A percentile compares a stretch with the other conserved stretches of the same genome.
Evolutionary conservation across 2,797 vertebrate genomes (phyloP).

Genomic region (Semotilus atromaculatus): DNA sequence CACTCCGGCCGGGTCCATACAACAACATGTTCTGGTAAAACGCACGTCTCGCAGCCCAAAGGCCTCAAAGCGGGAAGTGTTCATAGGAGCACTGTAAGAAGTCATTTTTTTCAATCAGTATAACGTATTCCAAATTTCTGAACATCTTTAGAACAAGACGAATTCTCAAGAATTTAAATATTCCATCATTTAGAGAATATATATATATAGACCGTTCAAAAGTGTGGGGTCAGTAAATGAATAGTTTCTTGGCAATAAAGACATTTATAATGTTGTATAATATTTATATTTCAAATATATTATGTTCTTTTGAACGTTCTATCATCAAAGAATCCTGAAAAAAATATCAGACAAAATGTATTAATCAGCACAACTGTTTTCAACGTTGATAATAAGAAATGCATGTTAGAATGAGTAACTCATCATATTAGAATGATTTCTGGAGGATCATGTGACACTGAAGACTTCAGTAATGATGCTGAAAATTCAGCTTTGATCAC

Average conservation of each 20-base stretch:
- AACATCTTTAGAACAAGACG: not conserved
- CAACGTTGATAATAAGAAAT: too few relatives aligned
- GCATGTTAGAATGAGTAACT: too few relatives aligned
- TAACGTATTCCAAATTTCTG: not conserved
- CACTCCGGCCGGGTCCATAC: not conserved
- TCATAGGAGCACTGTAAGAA: conserved; percentile 43
- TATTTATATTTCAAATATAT: not conserved
- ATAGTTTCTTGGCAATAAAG: not conserved
- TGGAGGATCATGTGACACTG: too few relatives aligned
- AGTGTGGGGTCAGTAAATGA: not conserved
- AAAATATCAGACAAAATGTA: too few relatives aligned
- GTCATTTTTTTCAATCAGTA: not conserved
- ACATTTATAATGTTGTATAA: not conserved
- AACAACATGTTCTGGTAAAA: conserved; percentile 25
- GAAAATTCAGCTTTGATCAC: too few relatives aligned
- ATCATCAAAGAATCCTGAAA: too few relatives aligned
- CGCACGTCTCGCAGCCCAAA: not conserved
- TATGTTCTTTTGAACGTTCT: too few relatives aligned
- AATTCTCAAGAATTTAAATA: not conserved
- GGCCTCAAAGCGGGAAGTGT: not conserved
- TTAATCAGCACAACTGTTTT: too few relatives aligned
- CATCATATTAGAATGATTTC: too few relatives aligned
- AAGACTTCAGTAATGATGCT: too few relatives aligned
- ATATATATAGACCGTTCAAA: too few relatives aligned
- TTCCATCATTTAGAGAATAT: not conserved